Conservation (phyloP, 2,888 invertebrate genomes). For the Mythimna loreyi region DNA sequence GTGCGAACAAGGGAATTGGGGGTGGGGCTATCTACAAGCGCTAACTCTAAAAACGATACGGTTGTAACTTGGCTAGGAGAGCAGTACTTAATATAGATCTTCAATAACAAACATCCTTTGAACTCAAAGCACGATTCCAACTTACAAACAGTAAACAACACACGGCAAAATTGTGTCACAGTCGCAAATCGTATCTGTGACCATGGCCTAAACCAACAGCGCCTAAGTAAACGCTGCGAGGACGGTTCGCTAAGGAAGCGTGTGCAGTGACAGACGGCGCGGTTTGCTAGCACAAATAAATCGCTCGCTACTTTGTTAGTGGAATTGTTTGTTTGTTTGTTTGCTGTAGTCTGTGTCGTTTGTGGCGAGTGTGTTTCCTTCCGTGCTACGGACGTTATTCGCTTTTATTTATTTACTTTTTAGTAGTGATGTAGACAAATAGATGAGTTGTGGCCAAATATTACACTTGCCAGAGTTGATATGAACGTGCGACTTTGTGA, state of each 20-base stretch:
- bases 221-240: slow-evolving; percentile 39
- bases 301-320: slow-evolving; percentile 36
- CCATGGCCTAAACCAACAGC: slow-evolving; percentile 47
- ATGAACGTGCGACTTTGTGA: too few relatives aligned
- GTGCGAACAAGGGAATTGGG: too few relatives aligned
- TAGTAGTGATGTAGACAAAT: background rate
- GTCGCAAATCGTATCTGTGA: slow-evolving; percentile 40
- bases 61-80: too few relatives aligned
- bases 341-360: slow-evolving; percentile 19
- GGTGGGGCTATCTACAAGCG: too few relatives aligned
- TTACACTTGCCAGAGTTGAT: too few relatives aligned
- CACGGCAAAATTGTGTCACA: background rate
- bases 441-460: background rate
- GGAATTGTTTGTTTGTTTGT: slow-evolving; percentile 39
- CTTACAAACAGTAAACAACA: slow-evolving; percentile 15
- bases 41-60: too few relatives aligned
- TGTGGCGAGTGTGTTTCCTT: background rate
- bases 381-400: background rate
- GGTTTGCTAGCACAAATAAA: slow-evolving; percentile 44
- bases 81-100: background rate
- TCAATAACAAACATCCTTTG: background rate
- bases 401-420: slow-evolving; percentile 1
- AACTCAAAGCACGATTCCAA: background rate
- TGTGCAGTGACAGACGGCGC: slow-evolving; percentile 26
- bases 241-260: slow-evolving; percentile 26